phyloP scores from a whole-genome alignment of 2,888 invertebrate genomes.

The Phyllotreta striolata region DNA sequence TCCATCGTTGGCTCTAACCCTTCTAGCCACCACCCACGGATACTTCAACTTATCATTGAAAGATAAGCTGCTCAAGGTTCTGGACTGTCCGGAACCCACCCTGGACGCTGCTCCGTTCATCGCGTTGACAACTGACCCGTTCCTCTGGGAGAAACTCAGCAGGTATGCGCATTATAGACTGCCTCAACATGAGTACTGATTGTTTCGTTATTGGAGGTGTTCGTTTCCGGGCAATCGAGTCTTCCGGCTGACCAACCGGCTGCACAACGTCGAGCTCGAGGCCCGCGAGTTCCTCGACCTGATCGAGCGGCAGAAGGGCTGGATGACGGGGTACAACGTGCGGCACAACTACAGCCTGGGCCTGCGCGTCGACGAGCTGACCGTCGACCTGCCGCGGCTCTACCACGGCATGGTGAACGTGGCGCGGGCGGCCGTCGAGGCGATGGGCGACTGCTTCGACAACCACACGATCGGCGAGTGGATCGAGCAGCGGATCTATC shows the following conservation, averaged over 20 bases:
- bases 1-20: slow-evolving; percentile 70
- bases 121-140: slow-evolving; percentile 67
- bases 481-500: slow-evolving; percentile 72
- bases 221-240: slow-evolving; percentile 71
- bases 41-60: slow-evolving; percentile 67
- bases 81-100: slow-evolving; percentile 65
- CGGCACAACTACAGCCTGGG: slow-evolving; percentile 75
- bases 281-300: slow-evolving; percentile 58
- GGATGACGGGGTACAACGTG: slow-evolving; percentile 77
- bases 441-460: slow-evolving; percentile 68
- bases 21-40: slow-evolving; percentile 68
- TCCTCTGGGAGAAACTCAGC: slow-evolving; percentile 69
- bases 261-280: slow-evolving; percentile 60
- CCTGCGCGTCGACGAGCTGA: slow-evolving; percentile 69
- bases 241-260: slow-evolving; percentile 61
- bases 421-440: slow-evolving; percentile 65
- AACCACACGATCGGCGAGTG: slow-evolving; percentile 70
- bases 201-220: slow-evolving; percentile 60
- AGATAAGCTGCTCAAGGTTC: slow-evolving; percentile 60
- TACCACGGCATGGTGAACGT: slow-evolving; percentile 66
- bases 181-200: not conserved
- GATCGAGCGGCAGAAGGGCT: slow-evolving; percentile 61
- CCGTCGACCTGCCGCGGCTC: slow-evolving; percentile 65
- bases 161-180: slow-evolving; percentile 45
- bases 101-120: slow-evolving; percentile 61